Conservation (phyloP, 2,113 vertebrate species). For the Centropus unirufus region DNA sequence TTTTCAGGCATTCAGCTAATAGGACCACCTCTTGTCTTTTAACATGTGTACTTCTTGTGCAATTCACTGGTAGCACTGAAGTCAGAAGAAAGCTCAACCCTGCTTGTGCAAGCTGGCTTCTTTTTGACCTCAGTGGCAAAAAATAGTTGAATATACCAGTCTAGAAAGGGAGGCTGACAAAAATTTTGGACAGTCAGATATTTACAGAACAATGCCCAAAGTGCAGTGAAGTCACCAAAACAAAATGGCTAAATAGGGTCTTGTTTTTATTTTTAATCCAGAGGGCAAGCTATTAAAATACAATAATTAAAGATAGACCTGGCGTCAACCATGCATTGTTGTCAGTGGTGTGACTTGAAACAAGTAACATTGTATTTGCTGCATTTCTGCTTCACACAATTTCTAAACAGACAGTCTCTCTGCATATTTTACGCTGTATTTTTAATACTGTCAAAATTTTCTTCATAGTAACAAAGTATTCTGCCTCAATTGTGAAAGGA, state of each 20-base stretch:
- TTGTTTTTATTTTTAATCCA: neutral
- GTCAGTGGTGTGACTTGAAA: neutral
- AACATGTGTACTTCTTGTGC: neutral
- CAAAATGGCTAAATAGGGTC: neutral
- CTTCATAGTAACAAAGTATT: neutral
- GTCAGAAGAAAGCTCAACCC: neutral
- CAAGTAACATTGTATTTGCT: neutral
- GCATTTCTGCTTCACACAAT: slow-evolving; percentile 1
- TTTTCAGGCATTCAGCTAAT: neutral
- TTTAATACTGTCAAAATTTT: slow-evolving; percentile 27
- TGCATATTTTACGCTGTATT: slow-evolving; percentile 43
- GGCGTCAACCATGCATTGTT: neutral
- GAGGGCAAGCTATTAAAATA: neutral
- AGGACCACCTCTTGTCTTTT: neutral
- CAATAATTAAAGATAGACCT: neutral
- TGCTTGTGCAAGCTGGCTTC: neutral
- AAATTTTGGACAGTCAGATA: neutral
- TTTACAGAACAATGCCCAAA: neutral
- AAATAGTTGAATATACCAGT: neutral
- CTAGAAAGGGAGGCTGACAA: neutral
- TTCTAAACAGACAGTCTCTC: slow-evolving; percentile 12
- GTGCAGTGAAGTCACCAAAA: neutral
- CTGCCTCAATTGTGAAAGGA: neutral
- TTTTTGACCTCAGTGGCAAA: neutral
- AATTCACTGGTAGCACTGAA: neutral